Conservation (phyloP, 2,797 vertebrate species). For the Pangasius sanitwongsei region DNA sequence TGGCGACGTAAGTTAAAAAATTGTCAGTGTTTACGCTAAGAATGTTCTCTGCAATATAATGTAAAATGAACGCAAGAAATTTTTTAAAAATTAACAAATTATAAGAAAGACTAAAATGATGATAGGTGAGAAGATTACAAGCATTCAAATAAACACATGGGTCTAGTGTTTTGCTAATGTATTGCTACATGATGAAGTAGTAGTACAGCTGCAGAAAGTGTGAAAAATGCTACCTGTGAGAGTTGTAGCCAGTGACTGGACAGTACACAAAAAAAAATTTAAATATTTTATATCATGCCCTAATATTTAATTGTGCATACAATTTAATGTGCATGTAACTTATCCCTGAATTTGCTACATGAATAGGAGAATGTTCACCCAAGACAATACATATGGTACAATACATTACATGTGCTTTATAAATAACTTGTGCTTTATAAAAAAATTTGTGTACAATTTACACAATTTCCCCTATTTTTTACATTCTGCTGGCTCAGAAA, state of each 20-base stretch:
- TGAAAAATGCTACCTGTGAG: neutral
- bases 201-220: neutral
- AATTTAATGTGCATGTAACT: neutral
- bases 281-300: neutral
- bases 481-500: slow-evolving; percentile 6
- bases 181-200: neutral
- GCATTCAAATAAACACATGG: neutral
- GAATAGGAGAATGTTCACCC: slow-evolving; percentile 6
- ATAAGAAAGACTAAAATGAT: neutral
- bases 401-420: neutral
- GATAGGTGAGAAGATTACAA: neutral
- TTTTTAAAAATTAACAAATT: slow-evolving; percentile 21
- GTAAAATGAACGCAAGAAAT: neutral
- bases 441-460: neutral
- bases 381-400: slow-evolving; percentile 1
- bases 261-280: neutral
- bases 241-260: neutral
- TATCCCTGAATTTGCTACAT: neutral
- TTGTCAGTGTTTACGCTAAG: neutral
- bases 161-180: neutral
- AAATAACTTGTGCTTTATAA: slow-evolving; percentile 20
- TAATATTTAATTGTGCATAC: neutral
- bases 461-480: neutral
- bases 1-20: neutral
- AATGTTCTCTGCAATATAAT: neutral